phyloP scores from a whole-genome alignment of 2,888 invertebrate genomes.

The Poecilobothrus nobilitatus region DNA sequence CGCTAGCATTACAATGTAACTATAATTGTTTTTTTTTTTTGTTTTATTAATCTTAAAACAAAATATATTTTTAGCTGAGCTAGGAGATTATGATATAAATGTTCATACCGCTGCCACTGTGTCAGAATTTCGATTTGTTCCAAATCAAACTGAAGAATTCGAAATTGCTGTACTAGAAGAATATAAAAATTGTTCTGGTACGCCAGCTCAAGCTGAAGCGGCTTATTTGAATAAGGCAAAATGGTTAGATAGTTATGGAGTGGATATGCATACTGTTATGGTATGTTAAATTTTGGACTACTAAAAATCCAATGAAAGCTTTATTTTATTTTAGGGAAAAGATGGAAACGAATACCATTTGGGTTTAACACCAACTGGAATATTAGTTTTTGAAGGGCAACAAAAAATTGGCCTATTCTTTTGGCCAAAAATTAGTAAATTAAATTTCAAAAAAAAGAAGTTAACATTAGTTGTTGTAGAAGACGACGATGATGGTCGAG shows the following conservation, averaged over 20 bases:
- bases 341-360: conserved; percentile 94
- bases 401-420: conserved; percentile 98
- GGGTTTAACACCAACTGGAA: conserved; percentile 96
- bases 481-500: conserved; percentile 92
- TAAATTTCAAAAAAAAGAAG: conserved; percentile 97
- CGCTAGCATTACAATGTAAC: conserved; percentile 87
- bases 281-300: conserved; percentile 38
- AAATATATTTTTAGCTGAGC: conserved; percentile 60
- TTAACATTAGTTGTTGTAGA: conserved; percentile 95
- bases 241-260: conserved; percentile 98
- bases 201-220: conserved; percentile 92
- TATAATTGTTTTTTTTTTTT: conserved; percentile 21
- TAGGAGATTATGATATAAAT: conserved; percentile 90
- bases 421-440: conserved; percentile 97
- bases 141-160: conserved; percentile 92
- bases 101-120: conserved; percentile 93
- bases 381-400: conserved; percentile 92
- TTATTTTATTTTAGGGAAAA: conserved; percentile 58
- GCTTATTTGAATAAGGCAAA: conserved; percentile 93
- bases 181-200: conserved; percentile 77
- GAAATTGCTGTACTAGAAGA: conserved; percentile 90
- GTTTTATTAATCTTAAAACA: neutral
- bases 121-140: conserved; percentile 96
- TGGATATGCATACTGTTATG: conserved; percentile 95
- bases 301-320: neutral